Base-by-base conservation (phyloP, 37 sponge, comb jelly and placozoan species). In the Geodia barretti region DNA sequence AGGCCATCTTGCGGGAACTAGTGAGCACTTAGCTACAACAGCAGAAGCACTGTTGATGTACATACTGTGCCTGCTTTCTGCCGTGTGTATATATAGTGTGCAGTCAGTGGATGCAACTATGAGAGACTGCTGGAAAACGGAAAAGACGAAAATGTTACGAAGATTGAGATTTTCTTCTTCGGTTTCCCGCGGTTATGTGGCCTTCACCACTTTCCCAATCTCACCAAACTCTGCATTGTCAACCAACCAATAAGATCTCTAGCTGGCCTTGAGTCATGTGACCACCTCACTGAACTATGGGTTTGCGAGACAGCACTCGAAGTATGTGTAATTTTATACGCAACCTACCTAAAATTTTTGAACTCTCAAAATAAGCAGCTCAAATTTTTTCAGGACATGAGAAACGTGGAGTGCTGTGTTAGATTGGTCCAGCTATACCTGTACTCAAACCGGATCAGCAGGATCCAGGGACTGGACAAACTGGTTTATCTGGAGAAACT, bases 81-180 rank as follows among this genome's bases (percentile, higher is more conserved):
- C 54, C n/a, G n/a, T 31, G 11, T 14, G 7, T 14, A 7, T 82
- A 14, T 72, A 11, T 43, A 94, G 95, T 94, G 95, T 72, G 35
- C 73, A 8, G 34, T 69, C 0, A 94, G 91, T 91, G 95, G 92
- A 23, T 3, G 91, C 9, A 75, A 64, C 73, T 86, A 78, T 58
- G 80, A 89, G n/a, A 67, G 83, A 1, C 59, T 88, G 47, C 7
- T 54, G 20, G 9, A 31, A 3, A 25, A 65, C 62, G 74, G 77
- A 28, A 70, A 26, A 34, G 86, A 82, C 7, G 24, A 38, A 38
- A 86, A 79, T 24, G 83, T 87, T 9, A 88, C 77, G 20, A 74
- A 64, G 60, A 42, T 97, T 25, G 97, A 97, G 60, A 94, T 88
- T 33, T 97, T 97, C 82, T 97, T 97, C 73, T 97, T 90, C 64